These are phyloP conservation scores for Platysternon megacephalum DNA, from an alignment of 2,113 vertebrate genomes.

Conservation along the genomic window DNA sequence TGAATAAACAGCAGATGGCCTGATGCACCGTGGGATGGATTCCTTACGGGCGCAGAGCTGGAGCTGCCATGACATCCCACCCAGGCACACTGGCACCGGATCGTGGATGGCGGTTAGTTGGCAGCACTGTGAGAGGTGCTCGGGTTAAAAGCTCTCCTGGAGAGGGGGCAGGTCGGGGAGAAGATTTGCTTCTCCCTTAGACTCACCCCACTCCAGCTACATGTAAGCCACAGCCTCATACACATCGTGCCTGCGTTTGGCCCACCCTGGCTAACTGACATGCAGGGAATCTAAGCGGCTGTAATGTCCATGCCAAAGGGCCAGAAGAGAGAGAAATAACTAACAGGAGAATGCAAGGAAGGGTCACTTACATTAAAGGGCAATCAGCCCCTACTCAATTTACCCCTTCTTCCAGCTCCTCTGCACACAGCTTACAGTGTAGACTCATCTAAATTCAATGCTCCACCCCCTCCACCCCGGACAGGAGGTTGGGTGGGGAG, in stretches of 20 bases:
- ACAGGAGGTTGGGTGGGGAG: not conserved
- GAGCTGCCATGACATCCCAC: not conserved
- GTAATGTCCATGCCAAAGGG: not conserved
- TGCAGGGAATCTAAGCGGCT: not conserved
- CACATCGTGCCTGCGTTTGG: not conserved
- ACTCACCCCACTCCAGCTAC: not conserved
- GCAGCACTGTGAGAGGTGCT: not conserved
- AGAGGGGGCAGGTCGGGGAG: not conserved
- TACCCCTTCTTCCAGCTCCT: not conserved
- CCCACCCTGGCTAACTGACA: not conserved
- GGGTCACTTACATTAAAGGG: not conserved
- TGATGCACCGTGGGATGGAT: not conserved
- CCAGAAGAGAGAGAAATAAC: not conserved
- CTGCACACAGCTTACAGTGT: not conserved
- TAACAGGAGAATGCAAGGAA: no score
- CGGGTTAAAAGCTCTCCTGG: not conserved
- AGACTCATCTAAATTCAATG: not conserved
- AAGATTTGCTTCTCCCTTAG: not conserved
- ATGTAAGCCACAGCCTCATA: not conserved
- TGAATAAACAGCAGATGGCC: not conserved
- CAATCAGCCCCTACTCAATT: not conserved
- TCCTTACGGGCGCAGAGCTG: not conserved
- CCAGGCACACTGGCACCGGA: accelerated
- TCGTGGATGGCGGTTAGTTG: not conserved
- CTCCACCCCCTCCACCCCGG: not conserved